phyloP scores from a whole-genome alignment of 2,888 invertebrate species.

The Agrilus cyanescens region DNA sequence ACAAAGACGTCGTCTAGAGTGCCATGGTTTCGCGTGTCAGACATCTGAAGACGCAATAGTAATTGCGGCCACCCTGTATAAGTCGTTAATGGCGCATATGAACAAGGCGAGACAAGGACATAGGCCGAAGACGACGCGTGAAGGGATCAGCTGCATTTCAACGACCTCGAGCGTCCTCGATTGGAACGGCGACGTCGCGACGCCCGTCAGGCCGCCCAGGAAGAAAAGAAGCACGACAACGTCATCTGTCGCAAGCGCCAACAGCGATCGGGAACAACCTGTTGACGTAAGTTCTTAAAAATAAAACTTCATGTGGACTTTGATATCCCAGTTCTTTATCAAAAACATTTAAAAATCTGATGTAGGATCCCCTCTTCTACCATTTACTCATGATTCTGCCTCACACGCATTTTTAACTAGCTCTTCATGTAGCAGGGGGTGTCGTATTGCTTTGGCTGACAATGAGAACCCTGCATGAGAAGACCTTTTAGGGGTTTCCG shows the following conservation, averaged over 20 bases:
- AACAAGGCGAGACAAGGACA: constrained; percentile 43
- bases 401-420: neutral
- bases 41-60: constrained; percentile 85
- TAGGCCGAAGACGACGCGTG: constrained; percentile 55
- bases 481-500: too few relatives aligned
- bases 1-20: constrained; percentile 45
- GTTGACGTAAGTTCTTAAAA: constrained; percentile 18
- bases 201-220: constrained; percentile 38
- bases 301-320: too few relatives aligned
- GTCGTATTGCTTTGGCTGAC: too few relatives aligned
- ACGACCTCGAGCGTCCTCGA: constrained; percentile 48
- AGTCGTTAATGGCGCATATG: constrained; percentile 75
- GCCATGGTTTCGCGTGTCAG: constrained; percentile 84
- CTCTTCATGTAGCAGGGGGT: too few relatives aligned
- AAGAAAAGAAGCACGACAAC: constrained; percentile 57
- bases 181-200: constrained; percentile 20
- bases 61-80: constrained; percentile 82
- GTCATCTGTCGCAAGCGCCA: constrained; percentile 37
- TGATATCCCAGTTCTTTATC: too few relatives aligned
- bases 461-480: too few relatives aligned
- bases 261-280: constrained; percentile 9
- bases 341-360: too few relatives aligned
- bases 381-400: neutral
- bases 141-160: constrained; percentile 67
- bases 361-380: neutral